These are phyloP conservation scores for Premnoplex brunnescens DNA, from an alignment of 2,797 vertebrate species.

Conservation along the genomic window DNA sequence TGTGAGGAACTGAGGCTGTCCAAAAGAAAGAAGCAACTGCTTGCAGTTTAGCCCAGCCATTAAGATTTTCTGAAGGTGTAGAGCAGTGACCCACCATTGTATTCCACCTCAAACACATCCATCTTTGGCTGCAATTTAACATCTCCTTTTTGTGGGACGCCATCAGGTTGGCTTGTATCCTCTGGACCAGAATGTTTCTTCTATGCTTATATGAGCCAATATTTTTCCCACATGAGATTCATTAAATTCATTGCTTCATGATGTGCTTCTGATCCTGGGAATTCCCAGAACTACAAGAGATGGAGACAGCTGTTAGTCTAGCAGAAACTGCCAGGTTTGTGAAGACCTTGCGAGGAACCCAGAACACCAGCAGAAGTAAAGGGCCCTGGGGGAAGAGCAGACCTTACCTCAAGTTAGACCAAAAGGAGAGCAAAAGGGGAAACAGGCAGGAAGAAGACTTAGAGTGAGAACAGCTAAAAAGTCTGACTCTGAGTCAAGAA, in stretches of 20 bases:
- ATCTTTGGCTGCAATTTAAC: neutral
- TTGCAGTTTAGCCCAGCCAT: neutral
- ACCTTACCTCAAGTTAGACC: neutral
- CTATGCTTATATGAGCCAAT: conserved; percentile 20
- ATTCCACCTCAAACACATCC: rapidly evolving
- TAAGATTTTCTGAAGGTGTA: neutral
- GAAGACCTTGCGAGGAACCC: conserved; percentile 15
- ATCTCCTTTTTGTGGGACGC: neutral
- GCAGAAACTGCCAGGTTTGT: conserved; percentile 49
- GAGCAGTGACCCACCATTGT: neutral
- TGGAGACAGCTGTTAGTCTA: conserved; percentile 62
- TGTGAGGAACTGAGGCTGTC: neutral
- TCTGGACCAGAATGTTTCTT: conserved; percentile 13
- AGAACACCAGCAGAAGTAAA: conserved; percentile 45
- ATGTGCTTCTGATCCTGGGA: conserved; percentile 39
- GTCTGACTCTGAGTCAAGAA: neutral
- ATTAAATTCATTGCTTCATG: conserved; percentile 47
- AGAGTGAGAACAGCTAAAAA: neutral
- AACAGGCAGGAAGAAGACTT: neutral
- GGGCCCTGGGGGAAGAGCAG: neutral
- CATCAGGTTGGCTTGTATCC: neutral
- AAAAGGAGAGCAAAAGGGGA: neutral
- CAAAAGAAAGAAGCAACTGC: neutral
- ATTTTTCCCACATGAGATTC: conserved; percentile 34
- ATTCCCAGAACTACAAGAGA: conserved; percentile 37